A percentile compares a stretch with the other conserved stretches of the same genome.
phyloP scores from a whole-genome alignment of 2,888 invertebrate species.

The Tetheella fluctuosa region DNA sequence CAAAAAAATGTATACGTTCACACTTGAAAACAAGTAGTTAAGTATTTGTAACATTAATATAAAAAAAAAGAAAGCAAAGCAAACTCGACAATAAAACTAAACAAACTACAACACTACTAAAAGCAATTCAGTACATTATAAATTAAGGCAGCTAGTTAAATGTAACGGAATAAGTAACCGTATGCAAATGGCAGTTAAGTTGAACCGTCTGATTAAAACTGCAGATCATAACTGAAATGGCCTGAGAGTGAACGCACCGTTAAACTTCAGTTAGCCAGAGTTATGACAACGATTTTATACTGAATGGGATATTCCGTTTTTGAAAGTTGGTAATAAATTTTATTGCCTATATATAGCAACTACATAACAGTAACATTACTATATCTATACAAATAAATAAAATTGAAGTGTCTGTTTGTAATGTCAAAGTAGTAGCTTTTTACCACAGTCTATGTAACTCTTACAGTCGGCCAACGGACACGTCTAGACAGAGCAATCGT shows the following conservation, averaged over 20 bases:
- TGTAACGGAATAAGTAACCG: slow-evolving; percentile 67
- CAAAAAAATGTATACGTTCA: too few relatives aligned
- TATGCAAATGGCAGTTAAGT: slow-evolving; percentile 65
- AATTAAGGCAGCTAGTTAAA: slow-evolving; percentile 46
- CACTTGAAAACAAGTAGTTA: too few relatives aligned
- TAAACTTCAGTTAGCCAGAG: slow-evolving; percentile 53
- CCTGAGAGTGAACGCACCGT: slow-evolving; percentile 55
- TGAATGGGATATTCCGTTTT: slow-evolving; percentile 17
- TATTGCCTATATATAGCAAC: neutral
- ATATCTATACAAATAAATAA: too few relatives aligned
- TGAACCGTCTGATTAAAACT: slow-evolving; percentile 64
- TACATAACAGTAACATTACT: too few relatives aligned
- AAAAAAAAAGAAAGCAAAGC: neutral
- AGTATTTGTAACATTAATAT: too few relatives aligned
- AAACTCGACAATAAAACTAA: neutral
- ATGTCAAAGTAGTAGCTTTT: too few relatives aligned
- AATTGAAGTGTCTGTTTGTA: too few relatives aligned
- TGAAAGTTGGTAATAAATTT: neutral
- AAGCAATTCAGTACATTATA: slow-evolving; percentile 6
- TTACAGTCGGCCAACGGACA: too few relatives aligned
- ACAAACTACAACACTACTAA: neutral
- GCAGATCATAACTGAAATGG: slow-evolving; percentile 67
- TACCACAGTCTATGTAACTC: too few relatives aligned
- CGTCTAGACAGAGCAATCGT: too few relatives aligned
- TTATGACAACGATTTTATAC: slow-evolving; percentile 38